phyloP scores from a whole-genome alignment of 1,140 invertebrate genomes.

The Apis cerana region DNA sequence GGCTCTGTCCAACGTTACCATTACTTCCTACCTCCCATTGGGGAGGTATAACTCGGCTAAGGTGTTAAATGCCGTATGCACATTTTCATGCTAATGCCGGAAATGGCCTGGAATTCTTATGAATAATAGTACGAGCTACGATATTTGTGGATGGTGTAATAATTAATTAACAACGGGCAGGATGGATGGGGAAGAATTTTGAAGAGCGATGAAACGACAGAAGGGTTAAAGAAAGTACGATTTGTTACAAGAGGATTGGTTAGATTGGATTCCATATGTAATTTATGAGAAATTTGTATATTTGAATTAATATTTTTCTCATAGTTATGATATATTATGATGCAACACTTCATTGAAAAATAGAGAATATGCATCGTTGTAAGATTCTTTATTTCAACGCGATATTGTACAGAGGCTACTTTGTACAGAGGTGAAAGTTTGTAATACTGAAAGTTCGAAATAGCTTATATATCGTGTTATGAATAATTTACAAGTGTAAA shows the following conservation, averaged over 20 bases:
- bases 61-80: constrained; percentile 31
- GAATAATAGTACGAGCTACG: background rate
- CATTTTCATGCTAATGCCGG: constrained; percentile 49
- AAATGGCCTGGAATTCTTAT: constrained; percentile 11
- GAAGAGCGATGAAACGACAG: background rate
- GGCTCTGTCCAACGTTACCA: constrained; percentile 22
- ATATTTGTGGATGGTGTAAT: too few species aligned
- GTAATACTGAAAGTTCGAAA: background rate
- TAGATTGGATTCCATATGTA: too few species aligned
- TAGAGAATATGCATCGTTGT: too few species aligned
- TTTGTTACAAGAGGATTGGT: too few species aligned
- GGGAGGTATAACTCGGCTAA: constrained; percentile 4
- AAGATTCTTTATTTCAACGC: background rate
- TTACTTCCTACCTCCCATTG: constrained; percentile 36
- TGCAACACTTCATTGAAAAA: too few species aligned
- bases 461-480: background rate
- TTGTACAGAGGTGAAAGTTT: background rate
- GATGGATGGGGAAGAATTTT: too few species aligned
- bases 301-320: too few species aligned
- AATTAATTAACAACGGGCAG: too few species aligned
- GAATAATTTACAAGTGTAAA: background rate
- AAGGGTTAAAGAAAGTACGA: too few species aligned
- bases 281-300: too few species aligned
- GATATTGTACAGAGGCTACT: background rate
- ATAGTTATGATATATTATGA: too few species aligned